Evolutionary conservation across 2,888 invertebrate species (phyloP), one percentile per base, ranked within the genome.

Genomic region (Clitarchus hookeri): DNA sequence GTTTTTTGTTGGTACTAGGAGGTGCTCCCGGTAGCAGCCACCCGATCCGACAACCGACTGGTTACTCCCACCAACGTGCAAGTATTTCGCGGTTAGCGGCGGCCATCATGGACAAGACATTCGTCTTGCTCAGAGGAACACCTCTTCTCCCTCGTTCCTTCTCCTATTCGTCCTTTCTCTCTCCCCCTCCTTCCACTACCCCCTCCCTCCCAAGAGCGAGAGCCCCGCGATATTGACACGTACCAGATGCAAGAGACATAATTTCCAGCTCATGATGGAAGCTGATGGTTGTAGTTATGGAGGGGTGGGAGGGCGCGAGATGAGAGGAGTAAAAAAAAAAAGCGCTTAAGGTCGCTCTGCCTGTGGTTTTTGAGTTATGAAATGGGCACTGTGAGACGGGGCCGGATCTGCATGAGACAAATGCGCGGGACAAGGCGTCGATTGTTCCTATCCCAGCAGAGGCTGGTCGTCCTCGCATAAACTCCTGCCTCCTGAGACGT

Each of bases 71-170:
- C 82, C 82, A 82, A 82, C 82, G 82, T 82, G 82, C 44, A 82
- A 82, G 36, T 82, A 82, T 82, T 82, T n/a, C 82, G 82, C 82
- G 82, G 82, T 82, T 82, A 82, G 36, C 36, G 82, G 27, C 82
- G 82, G 82, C 82, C 82, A 82, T 82, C 44, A 82, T 82, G 82
- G 82, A 82, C 19, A 82, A 82, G 44, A 82, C 27, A 82, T 27
- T 82, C 27, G 27, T 82, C 82, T 44, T 82, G 19, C 82, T 36
- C 82, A 9, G n/a, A 82, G 82, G 44, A 82, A 82, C 82, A 82
- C 27, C 65, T 65, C 27, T 25, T 82, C 44, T 36, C 25, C n/a
- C n/a, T n/a, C 27, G 27, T 82, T 23, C 19, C 27, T 12, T 36
- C 82, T 82, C 82, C 44, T 26, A 82, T 82, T 82, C 82, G 27